These are phyloP conservation scores for Saccostrea glomerata DNA, from an alignment of 1,140 invertebrate species.

Conservation along the genomic window DNA sequence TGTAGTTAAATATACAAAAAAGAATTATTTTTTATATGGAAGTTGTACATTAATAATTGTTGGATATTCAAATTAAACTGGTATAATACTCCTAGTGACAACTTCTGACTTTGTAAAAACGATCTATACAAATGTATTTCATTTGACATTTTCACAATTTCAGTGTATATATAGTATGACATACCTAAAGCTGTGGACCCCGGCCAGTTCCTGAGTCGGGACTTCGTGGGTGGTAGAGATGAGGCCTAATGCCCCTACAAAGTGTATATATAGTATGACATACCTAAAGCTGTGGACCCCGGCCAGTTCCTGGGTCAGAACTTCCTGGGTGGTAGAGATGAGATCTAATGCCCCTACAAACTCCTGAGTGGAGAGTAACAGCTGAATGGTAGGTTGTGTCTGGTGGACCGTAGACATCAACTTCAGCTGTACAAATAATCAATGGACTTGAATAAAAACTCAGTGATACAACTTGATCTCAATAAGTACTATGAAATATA, in stretches of 20 bases:
- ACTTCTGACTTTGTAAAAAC: too few relatives aligned
- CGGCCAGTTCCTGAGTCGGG: slow-evolving; percentile 91
- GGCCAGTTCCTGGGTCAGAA: slow-evolving; percentile 91
- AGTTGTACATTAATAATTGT: too few relatives aligned
- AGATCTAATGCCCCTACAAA: slow-evolving; percentile 98
- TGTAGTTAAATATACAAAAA: too few relatives aligned
- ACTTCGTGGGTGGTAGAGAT: slow-evolving; percentile 98
- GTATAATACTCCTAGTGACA: too few relatives aligned
- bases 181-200: slow-evolving; percentile 92
- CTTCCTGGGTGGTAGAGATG: slow-evolving; percentile 97
- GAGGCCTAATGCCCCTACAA: slow-evolving; percentile 97
- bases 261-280: slow-evolving; percentile 80
- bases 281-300: slow-evolving; percentile 94
- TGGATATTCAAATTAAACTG: too few relatives aligned
- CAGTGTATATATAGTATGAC: too few relatives aligned
- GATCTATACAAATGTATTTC: too few relatives aligned
- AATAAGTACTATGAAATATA: too few relatives aligned
- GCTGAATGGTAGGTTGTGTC: slow-evolving; percentile 97
- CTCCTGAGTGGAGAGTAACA: slow-evolving; percentile 95
- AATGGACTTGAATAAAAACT: background rate
- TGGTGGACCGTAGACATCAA: slow-evolving; percentile 97
- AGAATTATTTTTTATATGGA: too few relatives aligned
- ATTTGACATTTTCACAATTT: too few relatives aligned
- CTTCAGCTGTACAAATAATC: slow-evolving; percentile 84
- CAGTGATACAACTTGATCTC: too few relatives aligned